Evolutionary conservation across 2,113 vertebrate species (phyloP).

Genomic region (Strix aluco): DNA sequence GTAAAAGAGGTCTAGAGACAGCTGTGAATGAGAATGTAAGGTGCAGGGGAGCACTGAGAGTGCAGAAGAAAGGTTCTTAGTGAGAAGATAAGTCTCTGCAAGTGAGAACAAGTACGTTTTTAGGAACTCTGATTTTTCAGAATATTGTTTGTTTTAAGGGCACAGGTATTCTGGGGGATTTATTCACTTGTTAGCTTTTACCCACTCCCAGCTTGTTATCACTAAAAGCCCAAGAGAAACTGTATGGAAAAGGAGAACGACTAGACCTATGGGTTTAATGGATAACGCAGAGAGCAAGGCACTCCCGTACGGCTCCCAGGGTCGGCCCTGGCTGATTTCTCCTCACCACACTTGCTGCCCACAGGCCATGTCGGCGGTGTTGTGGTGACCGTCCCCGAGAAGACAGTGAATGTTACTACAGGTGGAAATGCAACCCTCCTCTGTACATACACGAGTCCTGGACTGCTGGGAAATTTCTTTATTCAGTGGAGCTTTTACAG

Average conservation of each 20-base stretch:
- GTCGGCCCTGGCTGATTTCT: background rate
- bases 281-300: accelerated
- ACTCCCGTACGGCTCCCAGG: accelerated
- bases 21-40: background rate
- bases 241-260: background rate
- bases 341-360: background rate
- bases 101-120: background rate
- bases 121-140: background rate
- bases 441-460: constrained; percentile 15
- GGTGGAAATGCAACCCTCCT: constrained; percentile 54
- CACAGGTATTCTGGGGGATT: background rate
- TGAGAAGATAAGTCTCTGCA: background rate
- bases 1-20: background rate
- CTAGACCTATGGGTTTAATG: background rate
- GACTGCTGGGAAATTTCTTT: background rate
- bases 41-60: background rate
- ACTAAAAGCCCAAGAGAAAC: background rate
- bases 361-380: constrained; percentile 17
- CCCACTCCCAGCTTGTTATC: background rate
- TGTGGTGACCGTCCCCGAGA: constrained; percentile 39
- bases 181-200: background rate
- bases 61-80: background rate
- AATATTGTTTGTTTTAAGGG: background rate
- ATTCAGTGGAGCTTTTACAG: constrained; percentile 71
- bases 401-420: constrained; percentile 40